A percentile compares a stretch with the other conserved stretches of the same genome.
Conservation (phyloP, 1,140 invertebrate genomes). For the Cephus cinctus region DNA sequence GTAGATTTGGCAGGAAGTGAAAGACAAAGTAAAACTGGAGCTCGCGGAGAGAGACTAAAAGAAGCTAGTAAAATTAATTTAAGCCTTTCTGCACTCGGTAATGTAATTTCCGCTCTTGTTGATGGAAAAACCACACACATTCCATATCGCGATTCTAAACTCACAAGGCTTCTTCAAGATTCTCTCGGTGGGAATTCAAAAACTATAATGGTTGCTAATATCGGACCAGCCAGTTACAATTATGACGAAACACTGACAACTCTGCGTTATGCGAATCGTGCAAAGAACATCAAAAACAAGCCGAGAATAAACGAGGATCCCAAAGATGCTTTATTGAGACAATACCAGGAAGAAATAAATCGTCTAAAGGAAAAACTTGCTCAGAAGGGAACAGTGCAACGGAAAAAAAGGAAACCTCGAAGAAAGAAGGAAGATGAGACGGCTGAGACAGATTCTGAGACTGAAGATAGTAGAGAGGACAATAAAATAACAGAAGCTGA, state of each 20-base stretch:
- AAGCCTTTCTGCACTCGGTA: slow-evolving; percentile 89
- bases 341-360: slow-evolving; percentile 96
- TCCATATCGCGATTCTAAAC: slow-evolving; percentile 92
- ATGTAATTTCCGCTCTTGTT: slow-evolving; percentile 92
- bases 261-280: slow-evolving; percentile 92
- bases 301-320: slow-evolving; percentile 98
- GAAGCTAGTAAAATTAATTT: slow-evolving; percentile 96
- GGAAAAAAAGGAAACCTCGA: slow-evolving; percentile 54
- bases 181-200: slow-evolving; percentile 95
- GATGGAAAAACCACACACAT: slow-evolving; percentile 93
- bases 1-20: slow-evolving; percentile 83
- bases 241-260: slow-evolving; percentile 98
- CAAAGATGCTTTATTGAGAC: slow-evolving; percentile 92
- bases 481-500: slow-evolving; percentile 61
- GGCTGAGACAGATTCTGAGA: slow-evolving; percentile 49
- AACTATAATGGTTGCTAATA: slow-evolving; percentile 95
- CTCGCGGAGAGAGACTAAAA: slow-evolving; percentile 83
- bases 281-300: slow-evolving; percentile 97
- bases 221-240: slow-evolving; percentile 95
- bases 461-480: slow-evolving; percentile 53
- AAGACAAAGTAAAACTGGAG: slow-evolving; percentile 89
- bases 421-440: slow-evolving; percentile 52
- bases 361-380: slow-evolving; percentile 86
- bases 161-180: slow-evolving; percentile 89
- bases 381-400: slow-evolving; percentile 58